These are phyloP conservation scores for Lasiommata megera DNA, from an alignment of 2,888 invertebrate genomes.

Conservation along the genomic window DNA sequence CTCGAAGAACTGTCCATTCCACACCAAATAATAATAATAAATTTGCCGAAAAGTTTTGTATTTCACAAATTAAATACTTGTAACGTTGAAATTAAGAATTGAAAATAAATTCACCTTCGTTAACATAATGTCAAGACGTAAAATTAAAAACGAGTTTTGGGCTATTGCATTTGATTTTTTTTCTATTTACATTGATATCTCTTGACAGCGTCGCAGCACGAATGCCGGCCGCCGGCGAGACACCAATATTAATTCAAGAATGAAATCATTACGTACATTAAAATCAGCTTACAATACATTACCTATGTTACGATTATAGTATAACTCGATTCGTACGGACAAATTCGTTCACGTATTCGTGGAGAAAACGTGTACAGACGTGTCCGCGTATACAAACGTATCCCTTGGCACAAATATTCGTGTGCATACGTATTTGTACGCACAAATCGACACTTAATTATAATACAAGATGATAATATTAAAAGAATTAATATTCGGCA, in stretches of 20 bases:
- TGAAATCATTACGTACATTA: slow-evolving; percentile 78
- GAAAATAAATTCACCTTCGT: slow-evolving; percentile 47
- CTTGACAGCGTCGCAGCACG: slow-evolving; percentile 37
- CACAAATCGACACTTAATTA: slow-evolving; percentile 62
- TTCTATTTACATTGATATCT: slow-evolving; percentile 59
- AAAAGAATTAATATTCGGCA: slow-evolving; percentile 78
- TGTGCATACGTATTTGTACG: slow-evolving; percentile 42
- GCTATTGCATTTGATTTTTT: slow-evolving; percentile 78
- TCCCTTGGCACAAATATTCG: slow-evolving; percentile 47
- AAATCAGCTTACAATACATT: slow-evolving; percentile 78
- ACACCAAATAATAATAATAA: slow-evolving; percentile 59
- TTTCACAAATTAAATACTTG: slow-evolving; percentile 54
- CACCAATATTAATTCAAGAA: slow-evolving; percentile 76
- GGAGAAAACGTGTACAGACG: slow-evolving; percentile 42
- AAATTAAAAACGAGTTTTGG: slow-evolving; percentile 69
- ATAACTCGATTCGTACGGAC: slow-evolving; percentile 42
- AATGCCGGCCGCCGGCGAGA: slow-evolving; percentile 33
- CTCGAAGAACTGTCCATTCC: slow-evolving; percentile 62
- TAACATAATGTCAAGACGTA: slow-evolving; percentile 59
- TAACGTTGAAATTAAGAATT: slow-evolving; percentile 39
- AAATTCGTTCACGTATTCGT: slow-evolving; percentile 5
- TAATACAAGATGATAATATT: slow-evolving; percentile 77
- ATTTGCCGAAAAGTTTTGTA: slow-evolving; percentile 72
- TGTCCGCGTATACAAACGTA: neutral
- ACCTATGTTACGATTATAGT: slow-evolving; percentile 76